Evolutionary conservation across 2,113 vertebrate species (phyloP).

Genomic region (Leucosticte australis): DNA sequence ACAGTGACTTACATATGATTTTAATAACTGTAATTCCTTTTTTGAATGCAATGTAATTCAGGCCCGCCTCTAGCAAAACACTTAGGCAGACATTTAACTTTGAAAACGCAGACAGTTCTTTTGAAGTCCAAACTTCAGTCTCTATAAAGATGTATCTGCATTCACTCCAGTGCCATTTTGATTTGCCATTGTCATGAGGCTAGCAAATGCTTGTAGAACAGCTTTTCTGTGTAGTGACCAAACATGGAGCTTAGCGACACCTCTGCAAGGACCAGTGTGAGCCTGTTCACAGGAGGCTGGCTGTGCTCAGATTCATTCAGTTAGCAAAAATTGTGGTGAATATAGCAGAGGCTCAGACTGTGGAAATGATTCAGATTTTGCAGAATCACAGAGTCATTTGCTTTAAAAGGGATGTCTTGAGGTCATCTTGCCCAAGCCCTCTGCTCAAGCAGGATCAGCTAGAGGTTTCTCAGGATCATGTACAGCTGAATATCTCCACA

Average conservation of each 20-base stretch:
- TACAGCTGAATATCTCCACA: background rate
- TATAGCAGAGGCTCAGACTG: background rate
- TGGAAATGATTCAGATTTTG: background rate
- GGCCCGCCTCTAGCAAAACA: background rate
- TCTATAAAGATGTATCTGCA: background rate
- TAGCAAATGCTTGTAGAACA: background rate
- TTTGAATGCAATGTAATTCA: slow-evolving; percentile 30
- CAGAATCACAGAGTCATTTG: background rate
- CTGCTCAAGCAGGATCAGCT: background rate
- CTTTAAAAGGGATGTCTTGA: background rate
- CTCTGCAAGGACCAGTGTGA: background rate
- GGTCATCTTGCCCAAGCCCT: background rate
- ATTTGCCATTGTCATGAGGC: background rate
- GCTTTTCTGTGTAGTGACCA: background rate
- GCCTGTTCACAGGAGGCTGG: background rate
- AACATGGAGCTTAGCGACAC: background rate
- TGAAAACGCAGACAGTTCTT: slow-evolving; percentile 3
- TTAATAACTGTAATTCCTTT: slow-evolving; percentile 50
- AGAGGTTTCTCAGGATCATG: background rate
- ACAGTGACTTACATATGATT: slow-evolving; percentile 35
- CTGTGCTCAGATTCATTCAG: background rate
- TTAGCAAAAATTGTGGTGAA: background rate
- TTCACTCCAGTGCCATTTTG: background rate
- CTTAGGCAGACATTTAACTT: slow-evolving; percentile 17
- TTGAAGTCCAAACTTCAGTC: background rate